Percentiles rank a stretch among this genome's conserved stretches.
phyloP scores from a whole-genome alignment of 2,888 invertebrate genomes.

The Drosophila kambysellisi region DNA sequence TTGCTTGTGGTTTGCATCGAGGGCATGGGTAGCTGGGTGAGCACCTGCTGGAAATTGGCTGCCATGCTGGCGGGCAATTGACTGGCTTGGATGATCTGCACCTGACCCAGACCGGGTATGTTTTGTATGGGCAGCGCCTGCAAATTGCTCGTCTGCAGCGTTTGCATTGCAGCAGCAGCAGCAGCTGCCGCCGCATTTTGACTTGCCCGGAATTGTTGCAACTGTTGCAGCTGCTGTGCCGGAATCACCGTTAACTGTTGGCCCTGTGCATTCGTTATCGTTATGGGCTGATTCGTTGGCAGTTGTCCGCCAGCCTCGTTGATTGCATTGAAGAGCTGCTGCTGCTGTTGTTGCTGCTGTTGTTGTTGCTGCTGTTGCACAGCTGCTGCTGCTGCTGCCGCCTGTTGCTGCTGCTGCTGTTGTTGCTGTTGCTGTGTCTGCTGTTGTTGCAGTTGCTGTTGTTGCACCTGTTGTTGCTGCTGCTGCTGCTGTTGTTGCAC shows the following conservation, averaged over 20 bases:
- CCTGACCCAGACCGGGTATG: constrained; percentile 92
- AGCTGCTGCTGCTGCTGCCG: constrained; percentile 55
- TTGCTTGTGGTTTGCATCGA: constrained; percentile 45
- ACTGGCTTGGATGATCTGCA: constrained; percentile 88
- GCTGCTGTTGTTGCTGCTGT: constrained; percentile 76
- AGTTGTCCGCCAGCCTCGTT: constrained; percentile 84
- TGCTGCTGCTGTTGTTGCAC: constrained; percentile 72
- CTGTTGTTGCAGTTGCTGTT: constrained; percentile 45
- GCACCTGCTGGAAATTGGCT: constrained; percentile 78
- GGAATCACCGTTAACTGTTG: constrained; percentile 95
- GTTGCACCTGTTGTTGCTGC: constrained; percentile 62
- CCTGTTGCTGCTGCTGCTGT: constrained; percentile 32
- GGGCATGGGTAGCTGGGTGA: constrained; percentile 69
- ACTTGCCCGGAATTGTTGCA: constrained; percentile 69
- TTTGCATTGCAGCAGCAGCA: constrained; percentile 79
- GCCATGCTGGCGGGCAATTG: constrained; percentile 84
- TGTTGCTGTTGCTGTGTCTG: constrained; percentile 46
- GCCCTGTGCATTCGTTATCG: constrained; percentile 90
- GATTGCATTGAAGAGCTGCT: constrained; percentile 80
- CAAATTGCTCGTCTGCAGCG: constrained; percentile 81
- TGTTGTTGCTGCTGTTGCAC: constrained; percentile 50
- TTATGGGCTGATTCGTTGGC: constrained; percentile 87
- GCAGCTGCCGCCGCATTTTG: constrained; percentile 56
- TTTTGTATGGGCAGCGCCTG: constrained; percentile 91
- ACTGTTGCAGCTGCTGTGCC: constrained; percentile 87